Evolutionary conservation across 2,113 vertebrate genomes (phyloP).

Genomic region (Podarcis muralis): DNA sequence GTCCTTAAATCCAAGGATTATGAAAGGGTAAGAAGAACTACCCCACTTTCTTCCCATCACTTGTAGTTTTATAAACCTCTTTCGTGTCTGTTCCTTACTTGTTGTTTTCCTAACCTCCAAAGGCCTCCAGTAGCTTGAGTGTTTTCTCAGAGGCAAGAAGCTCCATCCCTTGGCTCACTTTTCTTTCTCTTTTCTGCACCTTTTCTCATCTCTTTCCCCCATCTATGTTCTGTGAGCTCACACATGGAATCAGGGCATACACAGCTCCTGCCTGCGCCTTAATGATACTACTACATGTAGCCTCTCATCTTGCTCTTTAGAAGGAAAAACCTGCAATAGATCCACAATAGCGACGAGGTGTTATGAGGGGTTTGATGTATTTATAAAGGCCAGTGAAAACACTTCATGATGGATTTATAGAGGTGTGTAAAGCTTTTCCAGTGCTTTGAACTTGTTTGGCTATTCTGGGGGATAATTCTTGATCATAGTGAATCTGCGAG

Average conservation of each 20-base stretch:
- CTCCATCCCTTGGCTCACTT: background rate
- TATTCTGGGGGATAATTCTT: conserved; percentile 48
- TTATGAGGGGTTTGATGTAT: fast-evolving
- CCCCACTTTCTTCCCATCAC: background rate
- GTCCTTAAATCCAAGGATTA: background rate
- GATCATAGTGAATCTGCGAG: conserved; percentile 53
- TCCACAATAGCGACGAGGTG: background rate
- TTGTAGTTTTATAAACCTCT: background rate
- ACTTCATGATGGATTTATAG: background rate
- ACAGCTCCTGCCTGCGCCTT: background rate
- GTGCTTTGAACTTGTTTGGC: conserved; percentile 36
- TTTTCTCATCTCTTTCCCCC: background rate
- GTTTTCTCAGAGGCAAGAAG: background rate
- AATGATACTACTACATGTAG: fast-evolving
- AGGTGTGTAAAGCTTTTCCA: conserved; percentile 33
- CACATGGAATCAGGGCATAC: background rate
- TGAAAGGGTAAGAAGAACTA: background rate
- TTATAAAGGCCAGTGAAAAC: background rate
- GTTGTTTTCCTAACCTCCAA: background rate
- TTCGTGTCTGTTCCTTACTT: background rate
- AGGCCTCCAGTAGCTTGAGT: background rate
- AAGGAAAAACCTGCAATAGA: background rate
- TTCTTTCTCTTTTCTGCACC: background rate
- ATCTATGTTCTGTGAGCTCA: background rate
- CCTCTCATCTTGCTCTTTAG: background rate